Evolutionary conservation across 1,140 invertebrate genomes (phyloP).

Genomic region (Drosophila ambigua): DNA sequence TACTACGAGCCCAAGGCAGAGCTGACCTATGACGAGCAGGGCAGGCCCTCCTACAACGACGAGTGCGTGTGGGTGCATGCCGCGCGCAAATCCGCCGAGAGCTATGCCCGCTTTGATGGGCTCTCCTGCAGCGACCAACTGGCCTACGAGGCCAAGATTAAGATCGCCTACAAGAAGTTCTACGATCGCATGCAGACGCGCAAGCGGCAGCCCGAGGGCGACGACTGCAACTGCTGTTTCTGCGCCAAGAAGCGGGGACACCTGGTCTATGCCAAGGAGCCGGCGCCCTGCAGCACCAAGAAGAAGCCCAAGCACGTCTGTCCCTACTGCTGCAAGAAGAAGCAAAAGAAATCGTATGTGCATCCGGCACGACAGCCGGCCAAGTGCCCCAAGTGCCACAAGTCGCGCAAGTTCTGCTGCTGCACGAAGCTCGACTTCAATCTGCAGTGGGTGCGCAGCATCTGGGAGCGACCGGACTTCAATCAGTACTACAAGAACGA

Average conservation of each 20-base stretch:
- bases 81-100: slow-evolving; percentile 69
- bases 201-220: slow-evolving; percentile 69
- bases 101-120: slow-evolving; percentile 74
- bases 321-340: slow-evolving; percentile 78
- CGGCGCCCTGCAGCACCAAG: slow-evolving; percentile 58
- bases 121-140: slow-evolving; percentile 70
- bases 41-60: slow-evolving; percentile 69
- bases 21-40: slow-evolving; percentile 62
- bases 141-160: slow-evolving; percentile 75
- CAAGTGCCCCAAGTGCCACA: slow-evolving; percentile 80
- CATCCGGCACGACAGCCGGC: slow-evolving; percentile 56
- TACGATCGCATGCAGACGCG: slow-evolving; percentile 79
- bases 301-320: slow-evolving; percentile 68
- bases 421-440: slow-evolving; percentile 75
- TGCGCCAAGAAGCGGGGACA: slow-evolving; percentile 80
- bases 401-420: slow-evolving; percentile 72
- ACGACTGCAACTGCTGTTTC: slow-evolving; percentile 80
- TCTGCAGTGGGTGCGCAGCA: slow-evolving; percentile 75
- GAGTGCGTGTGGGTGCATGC: slow-evolving; percentile 82
- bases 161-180: slow-evolving; percentile 76
- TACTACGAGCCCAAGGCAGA: slow-evolving; percentile 75
- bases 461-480: slow-evolving; percentile 78
- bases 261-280: slow-evolving; percentile 75
- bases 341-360: slow-evolving; percentile 58
- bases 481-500: slow-evolving; percentile 75